Base-by-base conservation (phyloP, 2,888 invertebrate genomes). In the Oxyteleia sp. region DNA sequence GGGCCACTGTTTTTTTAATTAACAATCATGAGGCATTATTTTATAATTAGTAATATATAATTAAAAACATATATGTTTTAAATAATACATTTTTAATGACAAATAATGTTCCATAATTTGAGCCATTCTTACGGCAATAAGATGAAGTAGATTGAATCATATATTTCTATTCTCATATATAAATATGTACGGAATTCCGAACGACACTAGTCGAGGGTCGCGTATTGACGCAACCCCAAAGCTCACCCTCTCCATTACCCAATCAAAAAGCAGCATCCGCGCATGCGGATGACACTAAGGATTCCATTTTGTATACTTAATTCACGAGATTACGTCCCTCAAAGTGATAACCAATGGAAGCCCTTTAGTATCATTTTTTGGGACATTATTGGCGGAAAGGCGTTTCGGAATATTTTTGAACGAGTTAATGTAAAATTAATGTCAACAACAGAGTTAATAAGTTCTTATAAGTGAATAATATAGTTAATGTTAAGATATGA, bases 201-300 rank as follows among this genome's bases (percentile, higher is more conserved):
- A 49, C 68, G 71, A 53, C 57, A 71, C 51, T 51, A 59, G 71
- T 41, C 75, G 59, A 69, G 75, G 69, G 75, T 85, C 86, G 82
- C 88, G 88, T 90, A 90, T 92, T 89, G 90, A 92, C 89, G 89
- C 88, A 89, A 86, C 87, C 88, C 86, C 88, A 84, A 85, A 87
- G 83, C 88, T 86, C 88, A 86, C 88, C 88, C 87, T 84, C 84
- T 43, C 76, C 79, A 83, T 85, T 87, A 87, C 85, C 93, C 93
- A 93, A 93, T 92, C 90, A 84, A 87, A 87, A 80, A 87, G 76
- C 92, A 92, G 92, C 92, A 92, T 92, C 92, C 91, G 90, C 91
- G 92, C 92, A 92, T 92, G 92, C 92, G 92, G 88, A 66, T 85
- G 76, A 82, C 84, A 76, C 69, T 10, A 47, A 45, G 55, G 82